These are phyloP conservation scores for Acleris holmiana DNA, from an alignment of 2,888 invertebrate genomes.

Conservation along the genomic window DNA sequence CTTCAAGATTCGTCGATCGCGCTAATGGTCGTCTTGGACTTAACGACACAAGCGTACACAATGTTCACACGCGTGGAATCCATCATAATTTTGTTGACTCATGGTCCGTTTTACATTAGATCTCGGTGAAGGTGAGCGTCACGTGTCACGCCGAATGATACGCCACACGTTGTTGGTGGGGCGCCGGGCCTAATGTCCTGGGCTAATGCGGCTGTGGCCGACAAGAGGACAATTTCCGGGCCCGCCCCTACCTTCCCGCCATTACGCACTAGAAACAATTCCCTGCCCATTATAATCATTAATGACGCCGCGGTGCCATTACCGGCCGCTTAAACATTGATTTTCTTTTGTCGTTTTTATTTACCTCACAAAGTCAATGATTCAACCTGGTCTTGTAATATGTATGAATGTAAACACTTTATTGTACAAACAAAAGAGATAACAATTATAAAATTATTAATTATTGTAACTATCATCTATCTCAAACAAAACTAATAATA, in stretches of 20 bases:
- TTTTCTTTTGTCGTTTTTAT: slow-evolving; percentile 46
- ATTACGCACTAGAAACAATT: slow-evolving; percentile 78
- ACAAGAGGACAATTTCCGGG: slow-evolving; percentile 82
- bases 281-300: slow-evolving; percentile 74
- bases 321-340: slow-evolving; percentile 57
- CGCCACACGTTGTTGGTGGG: slow-evolving; percentile 62
- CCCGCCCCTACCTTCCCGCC: slow-evolving; percentile 71
- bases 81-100: slow-evolving; percentile 56
- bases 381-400: slow-evolving; percentile 34
- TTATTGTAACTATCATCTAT: neutral
- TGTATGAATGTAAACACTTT: no score
- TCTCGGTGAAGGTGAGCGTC: slow-evolving; percentile 51
- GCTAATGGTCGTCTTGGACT: slow-evolving; percentile 68
- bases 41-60: slow-evolving; percentile 64
- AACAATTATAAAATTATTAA: no score
- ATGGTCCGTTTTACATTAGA: slow-evolving; percentile 54
- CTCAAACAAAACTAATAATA: neutral
- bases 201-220: slow-evolving; percentile 73
- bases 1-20: slow-evolving; percentile 76
- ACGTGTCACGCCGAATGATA: slow-evolving; percentile 68
- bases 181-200: slow-evolving; percentile 72
- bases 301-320: slow-evolving; percentile 62
- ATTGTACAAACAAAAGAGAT: no score
- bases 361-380: slow-evolving; percentile 46
- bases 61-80: slow-evolving; percentile 57